Percentiles rank a stretch among this genome's conserved stretches.
These are phyloP conservation scores for Patiria miniata DNA, from an alignment of 35 echinoderm and acorn worm genomes.

Conservation along the genomic window DNA sequence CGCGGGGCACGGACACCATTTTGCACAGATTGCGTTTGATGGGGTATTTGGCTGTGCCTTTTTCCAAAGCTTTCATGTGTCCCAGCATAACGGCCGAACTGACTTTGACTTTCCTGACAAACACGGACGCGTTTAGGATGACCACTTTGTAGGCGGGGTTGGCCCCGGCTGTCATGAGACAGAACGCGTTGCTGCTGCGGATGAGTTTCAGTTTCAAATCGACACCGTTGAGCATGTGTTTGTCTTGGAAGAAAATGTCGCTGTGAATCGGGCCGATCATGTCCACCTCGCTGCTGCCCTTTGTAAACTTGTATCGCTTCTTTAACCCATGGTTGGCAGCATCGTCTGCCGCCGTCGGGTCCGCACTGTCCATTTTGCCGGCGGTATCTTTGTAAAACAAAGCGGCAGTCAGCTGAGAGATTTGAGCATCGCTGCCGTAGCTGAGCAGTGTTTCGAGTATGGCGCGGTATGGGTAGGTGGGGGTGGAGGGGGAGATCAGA, in stretches of 20 bases:
- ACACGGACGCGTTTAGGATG: slow-evolving; percentile 20
- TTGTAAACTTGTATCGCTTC: slow-evolving; percentile 32
- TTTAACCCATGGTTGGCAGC: slow-evolving; percentile 43
- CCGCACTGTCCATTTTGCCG: slow-evolving; percentile 30
- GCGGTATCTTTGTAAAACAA: slow-evolving; percentile 78
- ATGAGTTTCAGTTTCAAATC: slow-evolving; percentile 47
- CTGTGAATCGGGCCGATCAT: slow-evolving; percentile 69
- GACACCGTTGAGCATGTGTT: slow-evolving; percentile 49
- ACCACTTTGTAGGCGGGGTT: slow-evolving; percentile 25
- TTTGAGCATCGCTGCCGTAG: slow-evolving; percentile 37
- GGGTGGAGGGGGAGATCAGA: neutral
- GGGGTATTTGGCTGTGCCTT: slow-evolving; percentile 66
- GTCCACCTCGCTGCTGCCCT: slow-evolving; percentile 44
- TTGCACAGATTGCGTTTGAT: slow-evolving; percentile 62
- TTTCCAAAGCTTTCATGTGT: slow-evolving; percentile 59
- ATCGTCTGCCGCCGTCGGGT: slow-evolving; percentile 26
- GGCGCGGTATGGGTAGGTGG: slow-evolving; percentile 62
- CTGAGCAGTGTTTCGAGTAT: slow-evolving; percentile 67
- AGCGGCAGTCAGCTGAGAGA: slow-evolving; percentile 44
- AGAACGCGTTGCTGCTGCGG: slow-evolving; percentile 34
- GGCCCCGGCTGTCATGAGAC: slow-evolving; percentile 39
- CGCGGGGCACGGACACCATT: slow-evolving; percentile 60
- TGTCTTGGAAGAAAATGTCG: slow-evolving; percentile 74
- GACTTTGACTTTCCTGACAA: slow-evolving; percentile 39
- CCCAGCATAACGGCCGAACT: slow-evolving; percentile 24